Evolutionary conservation across 2,113 vertebrate genomes (phyloP), one percentile per base, ranked within the genome.

Genomic region (Dicentrarchus labrax): DNA sequence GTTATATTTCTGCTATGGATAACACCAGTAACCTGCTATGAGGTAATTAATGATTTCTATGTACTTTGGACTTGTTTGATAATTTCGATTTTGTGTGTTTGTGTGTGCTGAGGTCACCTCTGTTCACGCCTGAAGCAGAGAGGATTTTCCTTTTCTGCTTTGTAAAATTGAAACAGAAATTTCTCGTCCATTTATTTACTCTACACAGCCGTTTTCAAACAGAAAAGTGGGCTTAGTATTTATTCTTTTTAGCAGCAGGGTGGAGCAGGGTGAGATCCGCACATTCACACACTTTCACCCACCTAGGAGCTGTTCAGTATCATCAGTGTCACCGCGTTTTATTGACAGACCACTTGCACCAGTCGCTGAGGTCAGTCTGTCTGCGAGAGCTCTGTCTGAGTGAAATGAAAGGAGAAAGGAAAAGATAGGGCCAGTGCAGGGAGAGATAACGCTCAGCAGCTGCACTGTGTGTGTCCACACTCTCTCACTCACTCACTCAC

Each of bases 261-360:
- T 47, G 36, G 48, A 53, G 50, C 21, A 36, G 64, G 64, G 53
- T 4, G 67, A 43, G 51, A n/a, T 36, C 47, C 0, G 3, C 80
- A 69, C 84, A 80, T 79, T 75, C 39, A 17, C 66, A 79, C 50
- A 30, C 80, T 67, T 80, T 65, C 21, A 67, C 45, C 76, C 72
- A 72, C 53, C 78, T 56, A 81, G 85, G 85, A 71, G 82, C 82
- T 48, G 87, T 36, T 82, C 39, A 8, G 60, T 53, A 8, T 88
- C 78, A 69, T 69, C 78, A 12, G 60, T 65, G 89, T 85, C 83
- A 24, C 80, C 6, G 69, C 16, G 19, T 62, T 75, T 84, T 83
- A 85, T 84, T 89, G 84, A 86, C 84, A 80, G 79, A 79, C 68
- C 64, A 47, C 72, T 86, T 79, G 80, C 82, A 68, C 48, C 71